A percentile compares a stretch with the other conserved stretches of the same genome.
Evolutionary conservation across 2,888 invertebrate species (phyloP).

Genomic region (Drosophila niveifrons): DNA sequence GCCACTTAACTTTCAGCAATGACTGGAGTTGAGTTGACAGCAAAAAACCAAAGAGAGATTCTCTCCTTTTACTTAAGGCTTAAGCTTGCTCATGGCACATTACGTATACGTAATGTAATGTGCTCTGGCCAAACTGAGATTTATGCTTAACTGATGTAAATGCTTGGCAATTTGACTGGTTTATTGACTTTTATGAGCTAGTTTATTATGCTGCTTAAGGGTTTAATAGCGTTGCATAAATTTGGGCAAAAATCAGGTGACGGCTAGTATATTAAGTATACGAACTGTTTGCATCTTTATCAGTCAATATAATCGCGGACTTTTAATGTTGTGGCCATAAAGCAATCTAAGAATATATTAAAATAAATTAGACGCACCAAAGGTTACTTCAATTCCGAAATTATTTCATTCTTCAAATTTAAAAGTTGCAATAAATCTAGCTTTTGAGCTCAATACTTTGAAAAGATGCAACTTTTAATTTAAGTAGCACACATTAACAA

Average conservation of each 20-base stretch:
- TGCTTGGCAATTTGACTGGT: slow-evolving; percentile 70
- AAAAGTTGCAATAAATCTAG: too few relatives aligned
- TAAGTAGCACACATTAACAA: not conserved
- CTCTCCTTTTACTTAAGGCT: slow-evolving; percentile 17
- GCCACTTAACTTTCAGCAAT: slow-evolving; percentile 18
- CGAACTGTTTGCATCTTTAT: not conserved
- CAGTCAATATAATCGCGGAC: not conserved
- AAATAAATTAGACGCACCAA: not conserved
- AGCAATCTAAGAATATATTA: not conserved
- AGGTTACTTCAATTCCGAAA: not conserved
- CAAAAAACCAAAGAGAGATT: not conserved
- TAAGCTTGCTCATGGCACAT: slow-evolving; percentile 28
- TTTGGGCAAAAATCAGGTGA: slow-evolving; percentile 4
- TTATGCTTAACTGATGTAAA: slow-evolving; percentile 67
- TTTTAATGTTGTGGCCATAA: not conserved
- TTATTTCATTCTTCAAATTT: too few relatives aligned
- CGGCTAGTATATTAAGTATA: slow-evolving; percentile 15
- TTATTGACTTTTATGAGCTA: slow-evolving; percentile 74
- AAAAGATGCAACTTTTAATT: too few relatives aligned
- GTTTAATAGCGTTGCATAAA: slow-evolving; percentile 1
- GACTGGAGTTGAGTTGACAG: not conserved
- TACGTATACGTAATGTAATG: slow-evolving; percentile 49
- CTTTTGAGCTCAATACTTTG: too few relatives aligned
- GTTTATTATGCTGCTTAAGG: slow-evolving; percentile 57
- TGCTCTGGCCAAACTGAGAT: slow-evolving; percentile 32